Evolutionary conservation across 1,140 invertebrate genomes (phyloP), one percentile per base, ranked within the genome.

Genomic region (Lucilia sericata): DNA sequence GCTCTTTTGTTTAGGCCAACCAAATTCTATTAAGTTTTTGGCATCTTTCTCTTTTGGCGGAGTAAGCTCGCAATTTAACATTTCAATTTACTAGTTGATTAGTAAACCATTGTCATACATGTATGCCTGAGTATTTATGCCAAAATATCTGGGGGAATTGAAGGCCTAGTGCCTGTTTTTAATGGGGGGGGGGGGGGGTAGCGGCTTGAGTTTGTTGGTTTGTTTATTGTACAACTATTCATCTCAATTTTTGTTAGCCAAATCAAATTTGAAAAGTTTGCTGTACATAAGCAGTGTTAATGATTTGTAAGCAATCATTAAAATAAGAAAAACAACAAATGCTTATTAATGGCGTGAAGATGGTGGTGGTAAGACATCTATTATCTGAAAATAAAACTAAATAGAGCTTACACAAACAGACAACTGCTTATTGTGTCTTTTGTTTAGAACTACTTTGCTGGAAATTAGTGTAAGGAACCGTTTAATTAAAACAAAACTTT

Each of bases 181-280:
- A 0, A n/a, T 5, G 55, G 14, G 55, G 14, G 5, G n/a, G n/a
- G n/a, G n/a, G n/a, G n/a, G n/a, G n/a, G n/a, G n/a, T n/a, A n/a
- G n/a, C n/a, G n/a, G n/a, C n/a, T n/a, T n/a, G n/a, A n/a, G 13
- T 60, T 60, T 30, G 25, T 30, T 30, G 1, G 55, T 60, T 60
- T 60, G 55, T 60, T 60, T n/a, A 60, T 60, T 60, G 55, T 60
- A n/a, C n/a, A n/a, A n/a, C n/a, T n/a, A 13, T 60, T 60, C 55
- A 17, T 60, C n/a, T 17, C 2, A 60, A 60, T 17, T n/a, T 60
- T 17, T 60, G n/a, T 4, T 30, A 30, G 55, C 0, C 8, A n/a
- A 17, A 60, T n/a, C 55, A n/a, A n/a, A n/a, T 0, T 17, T 13
- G 55, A 60, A 60, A 60, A 17, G 14, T 17, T 17, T 17, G n/a